A percentile compares a stretch with the other conserved stretches of the same genome.
Conservation (phyloP, 2,888 invertebrate genomes). For the Eueremaeus valkanovi region DNA sequence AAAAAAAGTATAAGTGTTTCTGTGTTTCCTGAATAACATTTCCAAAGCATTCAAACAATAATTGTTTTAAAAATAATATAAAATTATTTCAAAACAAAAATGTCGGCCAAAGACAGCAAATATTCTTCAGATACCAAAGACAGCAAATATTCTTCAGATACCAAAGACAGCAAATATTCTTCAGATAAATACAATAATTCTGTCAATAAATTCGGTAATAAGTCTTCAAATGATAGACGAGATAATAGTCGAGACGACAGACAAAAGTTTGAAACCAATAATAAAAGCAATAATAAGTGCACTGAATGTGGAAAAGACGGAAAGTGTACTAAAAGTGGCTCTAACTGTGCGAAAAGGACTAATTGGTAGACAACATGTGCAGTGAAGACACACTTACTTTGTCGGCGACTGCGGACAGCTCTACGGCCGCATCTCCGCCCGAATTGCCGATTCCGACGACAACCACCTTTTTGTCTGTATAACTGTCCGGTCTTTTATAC, state of each 20-base stretch:
- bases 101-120: slow-evolving; percentile 1
- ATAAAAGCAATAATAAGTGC: not conserved
- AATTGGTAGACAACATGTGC: no score
- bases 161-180: not conserved
- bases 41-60: no score
- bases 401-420: slow-evolving; percentile 50
- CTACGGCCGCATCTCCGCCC: slow-evolving; percentile 53
- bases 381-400: no score
- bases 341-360: not conserved
- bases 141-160: no score
- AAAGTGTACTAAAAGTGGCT: not conserved
- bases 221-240: no score
- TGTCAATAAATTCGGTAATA: no score
- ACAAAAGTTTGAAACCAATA: not conserved
- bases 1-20: no score
- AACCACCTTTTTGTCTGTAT: slow-evolving; percentile 52
- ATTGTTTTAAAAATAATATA: no score
- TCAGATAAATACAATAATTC: not conserved
- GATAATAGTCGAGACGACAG: not conserved
- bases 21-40: no score
- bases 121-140: no score
- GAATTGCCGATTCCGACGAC: slow-evolving; percentile 57
- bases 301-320: not conserved
- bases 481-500: slow-evolving; percentile 45
- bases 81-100: no score